Evolutionary conservation across 2,113 vertebrate species (phyloP).

Genomic region (Sander vitreus): DNA sequence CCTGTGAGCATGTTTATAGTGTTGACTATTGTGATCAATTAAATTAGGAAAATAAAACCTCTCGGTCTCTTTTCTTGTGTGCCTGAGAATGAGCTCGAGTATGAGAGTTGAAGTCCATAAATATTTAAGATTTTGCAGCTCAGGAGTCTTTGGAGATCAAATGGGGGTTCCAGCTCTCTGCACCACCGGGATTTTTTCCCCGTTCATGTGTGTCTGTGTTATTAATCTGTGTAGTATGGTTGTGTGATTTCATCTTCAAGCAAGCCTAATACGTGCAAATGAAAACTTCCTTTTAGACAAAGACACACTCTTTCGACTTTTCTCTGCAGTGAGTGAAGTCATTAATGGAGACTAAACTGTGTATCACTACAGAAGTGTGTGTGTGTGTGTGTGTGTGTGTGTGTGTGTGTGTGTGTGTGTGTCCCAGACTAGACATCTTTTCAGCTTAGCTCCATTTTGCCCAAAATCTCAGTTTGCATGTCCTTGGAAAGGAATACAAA

Average conservation of each 20-base stretch:
- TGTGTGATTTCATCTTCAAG: background rate
- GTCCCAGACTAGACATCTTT: constrained; percentile 26
- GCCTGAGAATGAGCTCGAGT: background rate
- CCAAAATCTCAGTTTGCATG: constrained; percentile 36
- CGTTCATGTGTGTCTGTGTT: background rate
- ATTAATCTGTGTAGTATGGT: background rate
- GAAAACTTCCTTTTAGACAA: constrained; percentile 3
- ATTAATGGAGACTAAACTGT: no score
- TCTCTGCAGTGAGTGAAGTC: background rate
- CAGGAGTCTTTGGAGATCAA: constrained; percentile 47
- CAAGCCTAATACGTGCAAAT: background rate
- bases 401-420: background rate
- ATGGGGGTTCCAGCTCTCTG: constrained; percentile 32
- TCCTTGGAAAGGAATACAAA: constrained; percentile 64
- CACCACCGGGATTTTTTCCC: constrained; percentile 2
- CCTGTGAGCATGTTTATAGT: background rate
- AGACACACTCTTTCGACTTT: background rate
- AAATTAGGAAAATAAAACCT: constrained; percentile 16
- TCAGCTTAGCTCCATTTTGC: constrained; percentile 45
- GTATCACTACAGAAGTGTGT: no score
- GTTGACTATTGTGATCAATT: constrained; percentile 19
- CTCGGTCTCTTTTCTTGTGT: background rate
- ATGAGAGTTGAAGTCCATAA: constrained; percentile 47
- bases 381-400: constrained; percentile 4
- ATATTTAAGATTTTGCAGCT: constrained; percentile 64